phyloP scores from a whole-genome alignment of 2,113 vertebrate species.

The Tympanuchus pallidicinctus region DNA sequence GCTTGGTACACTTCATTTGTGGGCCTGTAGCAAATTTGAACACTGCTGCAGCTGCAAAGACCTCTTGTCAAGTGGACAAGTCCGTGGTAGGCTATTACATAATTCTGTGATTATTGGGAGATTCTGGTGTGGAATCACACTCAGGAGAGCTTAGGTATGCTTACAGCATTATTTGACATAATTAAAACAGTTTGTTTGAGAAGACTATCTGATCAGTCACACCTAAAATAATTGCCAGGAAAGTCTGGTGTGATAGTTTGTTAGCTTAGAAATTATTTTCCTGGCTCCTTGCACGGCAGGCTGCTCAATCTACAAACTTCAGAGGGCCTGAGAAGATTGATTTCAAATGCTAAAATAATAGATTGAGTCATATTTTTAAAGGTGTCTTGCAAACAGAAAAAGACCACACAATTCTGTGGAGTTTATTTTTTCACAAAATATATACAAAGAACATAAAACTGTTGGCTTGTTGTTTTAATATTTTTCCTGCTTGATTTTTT shows the following conservation, averaged over 20 bases:
- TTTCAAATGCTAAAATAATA: not conserved
- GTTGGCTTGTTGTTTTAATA: not conserved
- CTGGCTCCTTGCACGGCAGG: not conserved
- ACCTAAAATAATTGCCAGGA: not conserved
- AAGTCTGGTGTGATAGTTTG: not conserved
- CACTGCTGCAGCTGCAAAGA: not conserved
- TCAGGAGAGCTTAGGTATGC: not conserved
- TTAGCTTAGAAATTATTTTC: not conserved
- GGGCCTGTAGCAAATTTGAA: not conserved
- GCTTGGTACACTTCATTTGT: not conserved
- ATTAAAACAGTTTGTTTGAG: not conserved
- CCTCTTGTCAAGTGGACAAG: not conserved
- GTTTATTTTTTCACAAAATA: constrained; percentile 1
- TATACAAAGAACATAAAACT: not conserved
- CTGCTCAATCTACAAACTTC: not conserved
- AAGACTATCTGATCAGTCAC: not conserved
- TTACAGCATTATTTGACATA: not conserved
- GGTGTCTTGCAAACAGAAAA: not conserved
- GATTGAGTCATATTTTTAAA: not conserved
- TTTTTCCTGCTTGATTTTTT: not conserved
- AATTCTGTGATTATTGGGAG: not conserved
- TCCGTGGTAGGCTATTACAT: not conserved
- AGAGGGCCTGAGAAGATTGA: not conserved
- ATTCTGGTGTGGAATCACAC: not conserved
- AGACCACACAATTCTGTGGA: rapidly evolving